A percentile compares a stretch with the other conserved stretches of the same genome.
These are phyloP conservation scores for Aix galericulata DNA, from an alignment of 2,113 vertebrate species.

Conservation along the genomic window DNA sequence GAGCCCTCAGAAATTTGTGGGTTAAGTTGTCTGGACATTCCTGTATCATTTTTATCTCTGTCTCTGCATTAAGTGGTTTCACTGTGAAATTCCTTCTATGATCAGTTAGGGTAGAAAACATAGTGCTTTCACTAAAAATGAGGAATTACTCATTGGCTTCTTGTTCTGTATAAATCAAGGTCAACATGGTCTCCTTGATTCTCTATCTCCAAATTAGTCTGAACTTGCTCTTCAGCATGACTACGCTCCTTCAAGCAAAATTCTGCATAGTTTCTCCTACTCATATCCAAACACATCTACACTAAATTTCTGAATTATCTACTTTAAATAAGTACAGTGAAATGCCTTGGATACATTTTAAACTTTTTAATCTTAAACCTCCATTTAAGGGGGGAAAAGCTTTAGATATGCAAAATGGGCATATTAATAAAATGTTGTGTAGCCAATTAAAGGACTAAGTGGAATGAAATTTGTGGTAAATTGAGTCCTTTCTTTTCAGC, in stretches of 20 bases:
- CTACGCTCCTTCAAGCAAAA: slow-evolving; percentile 6
- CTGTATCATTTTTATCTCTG: not conserved
- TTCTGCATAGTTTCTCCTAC: not conserved
- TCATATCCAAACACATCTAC: not conserved
- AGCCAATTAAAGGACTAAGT: not conserved
- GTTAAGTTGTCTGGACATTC: not conserved
- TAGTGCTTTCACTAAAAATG: not conserved
- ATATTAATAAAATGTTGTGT: not conserved
- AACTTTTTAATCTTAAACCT: not conserved
- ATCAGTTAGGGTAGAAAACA: not conserved
- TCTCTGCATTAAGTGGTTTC: not conserved
- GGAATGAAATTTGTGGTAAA: not conserved
- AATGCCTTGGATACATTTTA: not conserved
- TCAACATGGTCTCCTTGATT: not conserved
- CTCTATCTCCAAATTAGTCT: not conserved
- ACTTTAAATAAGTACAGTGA: not conserved
- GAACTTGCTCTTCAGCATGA: slow-evolving; percentile 16
- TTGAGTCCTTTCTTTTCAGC: not conserved
- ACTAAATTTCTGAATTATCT: not conserved
- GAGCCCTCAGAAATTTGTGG: not conserved
- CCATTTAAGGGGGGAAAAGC: not conserved
- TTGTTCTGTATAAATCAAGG: not conserved
- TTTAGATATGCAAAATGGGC: not conserved
- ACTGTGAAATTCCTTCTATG: not conserved
- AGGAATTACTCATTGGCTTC: not conserved